Evolutionary conservation across 1,140 invertebrate species (phyloP), one percentile per base, ranked within the genome.

Genomic region (Drosophila yakuba): DNA sequence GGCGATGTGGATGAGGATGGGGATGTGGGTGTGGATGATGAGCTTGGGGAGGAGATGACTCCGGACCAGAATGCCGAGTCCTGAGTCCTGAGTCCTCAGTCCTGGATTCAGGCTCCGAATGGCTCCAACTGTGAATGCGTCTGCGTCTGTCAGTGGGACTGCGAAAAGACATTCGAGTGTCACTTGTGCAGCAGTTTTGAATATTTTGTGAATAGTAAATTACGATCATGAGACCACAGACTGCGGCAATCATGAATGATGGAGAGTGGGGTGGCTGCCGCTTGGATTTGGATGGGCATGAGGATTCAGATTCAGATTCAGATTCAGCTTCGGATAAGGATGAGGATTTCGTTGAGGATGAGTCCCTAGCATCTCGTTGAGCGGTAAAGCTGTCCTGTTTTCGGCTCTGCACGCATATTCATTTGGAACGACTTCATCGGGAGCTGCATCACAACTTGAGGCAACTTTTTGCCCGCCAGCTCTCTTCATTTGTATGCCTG

Each of bases 181-280:
- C 83, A 86, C 83, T 86, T 86, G 83, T 88, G 79, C 83, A 79
- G 83, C 62, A 83, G 83, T 83, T 86, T 88, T 86, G 83, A 86
- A 86, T 86, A 88, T 86, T 88, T 88, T 86, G 59, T 86, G 83
- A 88, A 86, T 79, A 73, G 84, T 89, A 86, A 83, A 86, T 86
- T 83, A 83, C 67, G 71, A 88, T 86, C 83, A 86, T 73, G 75
- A 75, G 77, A 51, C 54, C 59, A 60, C 66, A 71, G 67, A 58
- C 51, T 39, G 64, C 20, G 71, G 55, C 68, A 58, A 51, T 57
- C 68, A 57, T 50, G 47, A 72, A 28, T 55, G 68, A 75, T 63
- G 45, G 1, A 43, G 38, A 20, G 32, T n/a, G 15, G 39, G 20
- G 41, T 20, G 17, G 14, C 3, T 35, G 10, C 32, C 32, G 15